A percentile compares a stretch with the other conserved stretches of the same genome.
Conservation (phyloP, 2,113 vertebrate genomes). For the Eulacestoma nigropectus region DNA sequence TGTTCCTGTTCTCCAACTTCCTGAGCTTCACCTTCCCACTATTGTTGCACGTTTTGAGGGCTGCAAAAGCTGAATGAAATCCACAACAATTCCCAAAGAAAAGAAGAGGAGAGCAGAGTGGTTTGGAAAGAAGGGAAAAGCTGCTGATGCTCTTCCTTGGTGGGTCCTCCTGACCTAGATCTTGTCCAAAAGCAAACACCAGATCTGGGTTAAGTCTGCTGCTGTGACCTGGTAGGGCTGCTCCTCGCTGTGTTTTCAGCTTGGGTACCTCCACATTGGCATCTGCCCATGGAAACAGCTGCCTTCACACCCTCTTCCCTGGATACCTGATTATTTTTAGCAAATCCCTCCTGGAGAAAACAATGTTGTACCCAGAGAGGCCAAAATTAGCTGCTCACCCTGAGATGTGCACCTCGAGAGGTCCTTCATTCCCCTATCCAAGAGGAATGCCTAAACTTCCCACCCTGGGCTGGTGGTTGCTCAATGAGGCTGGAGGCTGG, state of each 20-base stretch:
- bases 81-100: neutral
- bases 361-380: neutral
- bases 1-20: neutral
- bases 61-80: neutral
- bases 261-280: neutral
- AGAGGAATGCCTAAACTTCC: neutral
- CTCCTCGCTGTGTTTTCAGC: neutral
- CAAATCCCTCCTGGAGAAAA: neutral
- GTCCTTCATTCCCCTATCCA: neutral
- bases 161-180: neutral
- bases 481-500: neutral
- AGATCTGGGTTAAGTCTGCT: neutral
- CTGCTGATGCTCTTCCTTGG: neutral
- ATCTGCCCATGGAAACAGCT: neutral
- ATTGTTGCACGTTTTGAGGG: neutral
- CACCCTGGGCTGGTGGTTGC: neutral
- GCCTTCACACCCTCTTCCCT: neutral
- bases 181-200: neutral
- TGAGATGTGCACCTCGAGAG: neutral
- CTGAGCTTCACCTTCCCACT: neutral
- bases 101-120: neutral
- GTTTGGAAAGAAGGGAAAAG: neutral
- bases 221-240: neutral
- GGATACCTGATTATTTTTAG: neutral
- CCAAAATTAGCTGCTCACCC: neutral